Evolutionary conservation across 2,888 invertebrate genomes (phyloP), one percentile per base, ranked within the genome.

Genomic region (Eremobia ochroleuca): DNA sequence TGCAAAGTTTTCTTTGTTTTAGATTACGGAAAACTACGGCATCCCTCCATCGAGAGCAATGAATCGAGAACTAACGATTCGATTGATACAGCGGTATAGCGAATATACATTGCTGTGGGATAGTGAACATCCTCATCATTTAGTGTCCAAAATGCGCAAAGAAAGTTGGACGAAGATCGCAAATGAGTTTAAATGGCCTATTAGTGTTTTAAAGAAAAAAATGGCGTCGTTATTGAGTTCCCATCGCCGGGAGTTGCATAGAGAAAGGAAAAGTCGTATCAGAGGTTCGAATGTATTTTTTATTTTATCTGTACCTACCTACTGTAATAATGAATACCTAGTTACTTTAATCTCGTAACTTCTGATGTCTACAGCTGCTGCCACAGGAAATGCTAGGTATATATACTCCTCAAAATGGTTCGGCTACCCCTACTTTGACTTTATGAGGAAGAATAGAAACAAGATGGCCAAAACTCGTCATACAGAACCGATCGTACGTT

Each of bases 131-230:
- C 75, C 75, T n/a, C 15, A 76, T 52, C 31, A 76, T 74, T 52
- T 72, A 25, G 11, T 40, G 6, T n/a, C 31, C 28, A 34, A 34
- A 64, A 21, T 21, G 34, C 62, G 76, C 34, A 76, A 55, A 76
- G 52, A 75, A 46, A 43, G 43, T 76, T 76, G 75, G 75, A 43
- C 5, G 3, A 64, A 64, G 25, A 75, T 75, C 25, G 64, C 75
- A 43, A 64, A 43, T 52, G 75, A 76, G 55, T 43, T 18, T 37
- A 64, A 43, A 18, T 55, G 34, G 34, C 43, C 76, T 46, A 18
- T 75, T 34, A 3, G 37, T 52, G 75, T 31, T 64, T 43, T 76
- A 28, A 75, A 75, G 75, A 75, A 55, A 74, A 76, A 75, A 75
- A 75, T 76, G 34, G 43, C 62, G 8, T 76, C 75, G 34, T 64